Base-by-base conservation (phyloP, 1,140 invertebrate genomes). In the Atopsyche davidsoni region DNA sequence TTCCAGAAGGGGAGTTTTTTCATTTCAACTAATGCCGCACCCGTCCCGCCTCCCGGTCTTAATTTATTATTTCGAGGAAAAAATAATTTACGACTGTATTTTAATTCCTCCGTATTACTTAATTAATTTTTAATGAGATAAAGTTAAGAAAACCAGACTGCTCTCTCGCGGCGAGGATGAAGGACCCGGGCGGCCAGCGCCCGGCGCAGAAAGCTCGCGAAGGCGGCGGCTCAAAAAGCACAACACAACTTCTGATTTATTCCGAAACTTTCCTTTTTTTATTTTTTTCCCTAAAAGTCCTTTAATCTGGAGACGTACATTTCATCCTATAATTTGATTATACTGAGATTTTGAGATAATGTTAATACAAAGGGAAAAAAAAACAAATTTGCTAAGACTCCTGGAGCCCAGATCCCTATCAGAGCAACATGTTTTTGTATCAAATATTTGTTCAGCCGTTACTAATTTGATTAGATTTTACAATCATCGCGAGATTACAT, bases 101-200 rank as follows among this genome's bases (percentile, higher is more conserved):
- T 57, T 57, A 57, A 57, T 57, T 53, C 55, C 51, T 28, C 32
- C 50, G 55, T 53, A 57, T 53, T 57, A 57, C 51, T 57, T 57
- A 57, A 57, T 57, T 57, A 57, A 57, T 57, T 57, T 57, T 57
- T 57, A 57, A 57, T 57, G 55, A 57, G 55, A 57, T 53, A 57
- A 57, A 57, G 55, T 53, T 49, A 46, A 50, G 51, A 46, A 51
- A 52, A 55, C 35, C 48, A 48, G 50, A 57, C 51, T 57, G 50
- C 44, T 46, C 51, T 53, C 42, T 22, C 24, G n/a, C n/a, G n/a
- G n/a, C n/a, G n/a, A n/a, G n/a, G n/a, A n/a, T n/a, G n/a, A n/a
- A n/a, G n/a, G n/a, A n/a, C n/a, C n/a, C n/a, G n/a, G 18, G 53
- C 39, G 23, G 38, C 24, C 21, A 45, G 36, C 28, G 31, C 17